Evolutionary conservation across 1,140 invertebrate genomes (phyloP).

Genomic region (Pseudomyrmex sp.): DNA sequence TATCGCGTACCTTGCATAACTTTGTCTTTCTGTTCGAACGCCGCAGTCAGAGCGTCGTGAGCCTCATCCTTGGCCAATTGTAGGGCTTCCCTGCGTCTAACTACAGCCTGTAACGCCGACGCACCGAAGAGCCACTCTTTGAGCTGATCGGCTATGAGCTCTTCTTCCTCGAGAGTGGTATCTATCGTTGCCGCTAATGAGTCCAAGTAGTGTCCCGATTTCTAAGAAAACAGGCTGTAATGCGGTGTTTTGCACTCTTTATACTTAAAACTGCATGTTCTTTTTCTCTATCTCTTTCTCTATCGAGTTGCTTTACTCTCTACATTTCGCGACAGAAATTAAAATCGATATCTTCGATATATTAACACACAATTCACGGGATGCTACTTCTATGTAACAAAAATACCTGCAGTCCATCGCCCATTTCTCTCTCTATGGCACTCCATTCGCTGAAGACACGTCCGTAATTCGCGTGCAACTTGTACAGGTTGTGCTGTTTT

Average conservation of each 20-base stretch:
- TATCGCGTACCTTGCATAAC: slow-evolving; percentile 82
- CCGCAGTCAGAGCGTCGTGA: slow-evolving; percentile 87
- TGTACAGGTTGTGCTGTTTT: slow-evolving; percentile 92
- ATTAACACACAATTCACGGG: neutral
- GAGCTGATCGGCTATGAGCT: slow-evolving; percentile 92
- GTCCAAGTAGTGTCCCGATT: slow-evolving; percentile 90
- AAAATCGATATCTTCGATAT: neutral
- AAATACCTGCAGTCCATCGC: slow-evolving; percentile 90
- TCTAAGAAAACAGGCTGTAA: slow-evolving; percentile 82
- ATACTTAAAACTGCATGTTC: slow-evolving; percentile 11
- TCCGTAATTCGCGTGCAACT: slow-evolving; percentile 93
- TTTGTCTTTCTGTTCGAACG: slow-evolving; percentile 87
- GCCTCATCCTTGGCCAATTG: slow-evolving; percentile 90
- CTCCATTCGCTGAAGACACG: slow-evolving; percentile 95
- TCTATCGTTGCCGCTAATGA: slow-evolving; percentile 92
- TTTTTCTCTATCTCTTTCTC: neutral
- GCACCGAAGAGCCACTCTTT: slow-evolving; percentile 94
- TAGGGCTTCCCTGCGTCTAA: slow-evolving; percentile 90
- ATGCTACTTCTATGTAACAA: slow-evolving; percentile 1
- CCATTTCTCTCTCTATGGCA: slow-evolving; percentile 93
- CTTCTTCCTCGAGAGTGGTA: slow-evolving; percentile 92
- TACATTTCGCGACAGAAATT: neutral
- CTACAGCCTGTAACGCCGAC: slow-evolving; percentile 90
- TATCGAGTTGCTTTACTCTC: neutral
- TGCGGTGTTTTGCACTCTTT: slow-evolving; percentile 63